Evolutionary conservation across 2,888 invertebrate genomes (phyloP).

Genomic region (Drosophila mulleri): DNA sequence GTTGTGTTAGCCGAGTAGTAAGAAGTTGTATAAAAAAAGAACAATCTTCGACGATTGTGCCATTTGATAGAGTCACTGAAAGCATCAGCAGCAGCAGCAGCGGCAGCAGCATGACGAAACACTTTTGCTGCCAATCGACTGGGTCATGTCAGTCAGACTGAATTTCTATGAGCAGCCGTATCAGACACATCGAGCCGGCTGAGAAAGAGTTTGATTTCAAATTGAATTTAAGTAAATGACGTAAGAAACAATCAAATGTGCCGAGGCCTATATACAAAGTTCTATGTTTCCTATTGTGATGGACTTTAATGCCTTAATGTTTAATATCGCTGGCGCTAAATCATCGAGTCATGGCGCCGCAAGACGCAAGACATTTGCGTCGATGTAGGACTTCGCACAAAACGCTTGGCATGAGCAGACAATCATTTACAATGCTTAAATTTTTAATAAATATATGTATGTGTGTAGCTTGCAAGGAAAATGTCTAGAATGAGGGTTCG

Average conservation of each 20-base stretch:
- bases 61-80: slow-evolving; percentile 64
- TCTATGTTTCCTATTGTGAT: slow-evolving; percentile 26
- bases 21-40: slow-evolving; percentile 37
- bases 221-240: slow-evolving; percentile 76
- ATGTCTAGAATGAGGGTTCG: slow-evolving; percentile 24
- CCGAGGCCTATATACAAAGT: slow-evolving; percentile 6
- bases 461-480: slow-evolving; percentile 19
- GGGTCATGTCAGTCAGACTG: slow-evolving; percentile 74
- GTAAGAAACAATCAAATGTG: slow-evolving; percentile 59
- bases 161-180: slow-evolving; percentile 32
- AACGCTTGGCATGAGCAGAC: slow-evolving; percentile 64
- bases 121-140: slow-evolving; percentile 69
- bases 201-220: slow-evolving; percentile 76
- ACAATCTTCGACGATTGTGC: slow-evolving; percentile 56
- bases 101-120: slow-evolving; percentile 58
- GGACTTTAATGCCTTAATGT: slow-evolving; percentile 74
- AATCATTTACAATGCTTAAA: slow-evolving; percentile 77
- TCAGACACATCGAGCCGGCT: slow-evolving; percentile 10
- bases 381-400: slow-evolving; percentile 36
- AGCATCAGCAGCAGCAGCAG: slow-evolving; percentile 43
- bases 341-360: slow-evolving; percentile 76
- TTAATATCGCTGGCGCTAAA: slow-evolving; percentile 60
- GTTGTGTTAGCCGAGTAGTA: slow-evolving; percentile 21
- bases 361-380: slow-evolving; percentile 43
- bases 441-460: slow-evolving; percentile 73